Percentiles rank a stretch among this genome's conserved stretches.
phyloP scores from a whole-genome alignment of 2,113 vertebrate species.

The Catagonus wagneri region DNA sequence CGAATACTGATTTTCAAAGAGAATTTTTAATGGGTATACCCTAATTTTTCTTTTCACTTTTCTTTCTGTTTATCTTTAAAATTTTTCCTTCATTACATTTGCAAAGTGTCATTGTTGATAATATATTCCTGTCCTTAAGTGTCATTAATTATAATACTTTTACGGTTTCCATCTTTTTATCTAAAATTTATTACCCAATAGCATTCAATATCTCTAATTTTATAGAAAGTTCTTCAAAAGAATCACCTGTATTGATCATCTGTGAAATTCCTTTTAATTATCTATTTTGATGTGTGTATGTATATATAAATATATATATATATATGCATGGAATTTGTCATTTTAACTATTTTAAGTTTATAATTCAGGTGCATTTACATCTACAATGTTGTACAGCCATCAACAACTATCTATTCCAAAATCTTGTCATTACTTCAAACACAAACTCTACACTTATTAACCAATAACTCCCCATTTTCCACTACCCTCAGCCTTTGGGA shows the following conservation, averaged over 20 bases:
- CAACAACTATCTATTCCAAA: neutral
- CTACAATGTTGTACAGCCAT: neutral
- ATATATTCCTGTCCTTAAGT: neutral
- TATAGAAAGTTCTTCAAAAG: neutral
- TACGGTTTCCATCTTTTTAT: neutral
- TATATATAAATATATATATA: neutral
- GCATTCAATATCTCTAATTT: neutral
- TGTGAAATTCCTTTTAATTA: neutral
- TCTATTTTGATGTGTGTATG: neutral
- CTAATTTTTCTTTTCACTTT: neutral
- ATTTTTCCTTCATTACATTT: neutral
- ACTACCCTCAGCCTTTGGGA: rapidly evolving
- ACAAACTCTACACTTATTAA: neutral
- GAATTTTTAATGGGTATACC: neutral
- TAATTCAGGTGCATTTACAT: neutral
- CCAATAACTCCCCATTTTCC: neutral
- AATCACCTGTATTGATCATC: neutral
- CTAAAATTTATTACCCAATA: neutral
- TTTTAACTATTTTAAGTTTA: neutral
- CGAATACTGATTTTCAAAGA: neutral
- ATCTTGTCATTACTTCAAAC: neutral
- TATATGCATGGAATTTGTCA: neutral
- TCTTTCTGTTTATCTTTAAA: neutral
- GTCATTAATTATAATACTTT: neutral
- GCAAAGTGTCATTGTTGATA: neutral